phyloP scores from a whole-genome alignment of 2,113 vertebrate genomes.

The Periophthalmus modestus region DNA sequence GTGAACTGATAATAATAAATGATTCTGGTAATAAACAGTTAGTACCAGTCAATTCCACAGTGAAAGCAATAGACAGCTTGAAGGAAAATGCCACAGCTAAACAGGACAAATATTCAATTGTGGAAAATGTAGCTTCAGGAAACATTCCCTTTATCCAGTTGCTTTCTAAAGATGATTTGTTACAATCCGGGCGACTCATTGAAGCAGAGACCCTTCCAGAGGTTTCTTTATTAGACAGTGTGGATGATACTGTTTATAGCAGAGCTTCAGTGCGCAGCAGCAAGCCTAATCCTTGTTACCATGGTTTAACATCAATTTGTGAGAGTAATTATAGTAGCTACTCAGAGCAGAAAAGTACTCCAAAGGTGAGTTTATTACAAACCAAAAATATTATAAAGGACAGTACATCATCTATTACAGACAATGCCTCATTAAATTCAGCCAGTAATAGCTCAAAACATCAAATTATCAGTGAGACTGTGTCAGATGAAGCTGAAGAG shows the following conservation, averaged over 20 bases:
- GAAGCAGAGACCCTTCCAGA: conserved; percentile 86
- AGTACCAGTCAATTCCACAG: not conserved
- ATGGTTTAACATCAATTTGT: conserved; percentile 1
- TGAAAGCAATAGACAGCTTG: not conserved
- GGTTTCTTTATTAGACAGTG: conserved; percentile 78
- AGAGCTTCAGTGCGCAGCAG: conserved; percentile 23
- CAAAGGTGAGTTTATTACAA: conserved; percentile 25
- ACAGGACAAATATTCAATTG: not conserved
- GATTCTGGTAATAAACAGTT: not conserved
- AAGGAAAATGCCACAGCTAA: conserved; percentile 11
- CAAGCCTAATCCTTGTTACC: not conserved
- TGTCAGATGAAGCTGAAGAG: conserved; percentile 5
- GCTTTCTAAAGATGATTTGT: conserved; percentile 76
- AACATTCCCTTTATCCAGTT: conserved; percentile 66
- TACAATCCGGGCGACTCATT: conserved; percentile 69
- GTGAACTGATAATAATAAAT: not conserved
- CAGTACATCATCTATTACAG: conserved; percentile 15
- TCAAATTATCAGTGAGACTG: conserved; percentile 1
- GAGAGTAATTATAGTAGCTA: conserved; percentile 4
- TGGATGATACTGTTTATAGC: conserved; percentile 68
- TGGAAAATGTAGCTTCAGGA: not conserved
- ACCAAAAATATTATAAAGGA: not conserved
- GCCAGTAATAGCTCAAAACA: conserved; percentile 19
- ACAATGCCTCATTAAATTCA: conserved; percentile 18
- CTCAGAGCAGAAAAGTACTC: conserved; percentile 7